phyloP scores from a whole-genome alignment of 2,797 vertebrate genomes.

The Rhincodon typus region DNA sequence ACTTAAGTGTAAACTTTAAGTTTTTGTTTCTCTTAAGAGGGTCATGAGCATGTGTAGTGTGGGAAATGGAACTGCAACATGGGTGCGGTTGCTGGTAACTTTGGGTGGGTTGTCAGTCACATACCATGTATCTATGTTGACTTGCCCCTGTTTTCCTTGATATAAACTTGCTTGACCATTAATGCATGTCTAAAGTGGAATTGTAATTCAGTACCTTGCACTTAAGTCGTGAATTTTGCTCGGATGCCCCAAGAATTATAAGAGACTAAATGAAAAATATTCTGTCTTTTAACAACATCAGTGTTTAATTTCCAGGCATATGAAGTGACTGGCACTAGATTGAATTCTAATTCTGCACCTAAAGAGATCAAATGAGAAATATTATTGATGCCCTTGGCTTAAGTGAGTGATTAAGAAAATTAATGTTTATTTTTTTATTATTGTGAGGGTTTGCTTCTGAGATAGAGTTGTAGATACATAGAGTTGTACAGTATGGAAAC shows the following conservation, averaged over 20 bases:
- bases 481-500: too few relatives aligned
- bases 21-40: background rate
- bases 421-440: background rate
- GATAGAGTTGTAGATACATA: too few relatives aligned
- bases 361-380: background rate
- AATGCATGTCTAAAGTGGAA: background rate
- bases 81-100: background rate
- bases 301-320: background rate
- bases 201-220: background rate
- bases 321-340: background rate
- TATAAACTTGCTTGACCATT: background rate
- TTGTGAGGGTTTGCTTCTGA: background rate
- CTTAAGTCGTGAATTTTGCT: background rate
- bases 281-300: background rate
- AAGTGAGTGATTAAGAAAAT: background rate
- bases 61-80: background rate
- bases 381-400: background rate
- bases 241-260: background rate
- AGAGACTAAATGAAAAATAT: background rate
- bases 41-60: background rate
- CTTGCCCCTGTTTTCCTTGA: background rate
- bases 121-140: background rate
- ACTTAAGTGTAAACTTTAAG: too few relatives aligned
- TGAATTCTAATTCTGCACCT: background rate
- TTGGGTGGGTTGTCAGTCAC: background rate